Evolutionary conservation across 2,113 vertebrate genomes (phyloP).

Genomic region (Peucedramus taeniatus): DNA sequence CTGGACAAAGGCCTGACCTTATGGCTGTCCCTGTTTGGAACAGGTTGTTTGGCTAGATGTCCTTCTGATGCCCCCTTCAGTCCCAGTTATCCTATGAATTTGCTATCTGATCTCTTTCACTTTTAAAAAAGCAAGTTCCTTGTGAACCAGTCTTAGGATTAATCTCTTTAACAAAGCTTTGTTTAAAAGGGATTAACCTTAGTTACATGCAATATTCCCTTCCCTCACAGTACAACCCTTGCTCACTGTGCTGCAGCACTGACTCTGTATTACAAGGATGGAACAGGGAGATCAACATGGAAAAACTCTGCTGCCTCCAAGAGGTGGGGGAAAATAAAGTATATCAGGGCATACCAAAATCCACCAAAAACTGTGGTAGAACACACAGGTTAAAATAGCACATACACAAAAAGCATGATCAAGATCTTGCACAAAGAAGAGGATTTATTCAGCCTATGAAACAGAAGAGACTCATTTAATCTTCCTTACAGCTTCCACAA

Average conservation of each 20-base stretch:
- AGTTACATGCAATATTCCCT: neutral
- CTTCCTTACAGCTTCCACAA: neutral
- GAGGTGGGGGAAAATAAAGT: neutral
- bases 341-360: neutral
- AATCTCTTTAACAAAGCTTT: neutral
- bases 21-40: neutral
- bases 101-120: neutral
- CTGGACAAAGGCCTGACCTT: neutral
- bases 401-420: rapidly evolving
- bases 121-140: neutral
- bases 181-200: constrained; percentile 25
- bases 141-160: neutral
- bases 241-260: rapidly evolving
- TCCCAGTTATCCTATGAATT: neutral
- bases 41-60: neutral
- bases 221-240: neutral
- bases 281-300: neutral
- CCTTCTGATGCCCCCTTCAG: neutral
- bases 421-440: neutral
- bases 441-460: neutral
- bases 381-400: neutral
- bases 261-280: neutral
- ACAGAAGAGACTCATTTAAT: neutral
- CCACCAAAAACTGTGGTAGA: neutral
- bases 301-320: neutral